Base-by-base conservation (phyloP, 2,888 invertebrate species). In the Netelia melanura region DNA sequence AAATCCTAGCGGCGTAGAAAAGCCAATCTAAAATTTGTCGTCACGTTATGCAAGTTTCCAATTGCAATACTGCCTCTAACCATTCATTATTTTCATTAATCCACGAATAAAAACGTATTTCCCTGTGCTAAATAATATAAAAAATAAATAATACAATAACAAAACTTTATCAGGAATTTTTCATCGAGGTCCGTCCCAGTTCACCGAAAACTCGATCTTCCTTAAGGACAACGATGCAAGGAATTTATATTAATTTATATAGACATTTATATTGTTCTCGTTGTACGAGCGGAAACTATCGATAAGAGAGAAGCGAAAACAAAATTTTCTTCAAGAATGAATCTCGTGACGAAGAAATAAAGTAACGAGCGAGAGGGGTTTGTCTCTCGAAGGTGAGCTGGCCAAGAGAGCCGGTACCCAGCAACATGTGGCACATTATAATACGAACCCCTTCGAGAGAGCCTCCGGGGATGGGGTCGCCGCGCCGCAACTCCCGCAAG, bases 391-490 rank as follows among this genome's bases (percentile, higher is more conserved):
- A 80, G 71, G 76, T 78, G 79, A 78, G 75, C 48, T 79, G 62
- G 81, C 65, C 74, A 72, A 70, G 77, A 65, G 68, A 71, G 72
- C 76, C 77, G 79, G 83, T 38, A 38, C 6, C 38, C 83, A 91
- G 91, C 91, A 91, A 91, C 91, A 91, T 90, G 91, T 91, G 91
- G 91, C 89, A 90, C 88, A 87, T 91, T 90, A 89, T 87, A 88
- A 88, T 75, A 79, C 83, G 85, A 88, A 88, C 82, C 82, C 70
- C 64, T 76, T 88, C 87, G 71, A 76, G 30, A 86, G 82, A 70
- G 38, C 68, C 68, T 72, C 48, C 38, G 11, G 52, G 25, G 25
- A 58, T 43, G 56, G 84, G 80, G 79, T 68, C 78, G 65, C 75
- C 71, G 43, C 78, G 52, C 25, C 56, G 71, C 21, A 56, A 72